phyloP scores from a whole-genome alignment of 2,113 vertebrate genomes.

The Sciurus niger region DNA sequence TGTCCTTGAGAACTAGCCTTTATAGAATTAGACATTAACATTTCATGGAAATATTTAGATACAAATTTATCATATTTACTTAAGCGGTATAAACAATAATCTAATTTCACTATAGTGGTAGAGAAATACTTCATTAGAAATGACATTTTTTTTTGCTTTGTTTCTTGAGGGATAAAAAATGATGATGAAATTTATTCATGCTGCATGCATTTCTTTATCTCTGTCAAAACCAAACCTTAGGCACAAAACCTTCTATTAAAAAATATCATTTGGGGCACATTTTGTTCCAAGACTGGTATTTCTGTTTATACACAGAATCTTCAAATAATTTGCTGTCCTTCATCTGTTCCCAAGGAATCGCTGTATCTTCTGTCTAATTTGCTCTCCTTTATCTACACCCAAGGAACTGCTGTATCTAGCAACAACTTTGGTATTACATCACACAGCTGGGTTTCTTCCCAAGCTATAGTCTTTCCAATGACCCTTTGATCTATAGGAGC shows the following conservation, averaged over 20 bases:
- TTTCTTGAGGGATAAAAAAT: background rate
- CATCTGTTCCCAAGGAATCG: background rate
- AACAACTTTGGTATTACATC: background rate
- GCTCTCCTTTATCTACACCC: background rate
- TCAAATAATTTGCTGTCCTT: background rate
- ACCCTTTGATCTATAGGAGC: background rate
- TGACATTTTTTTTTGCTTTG: background rate
- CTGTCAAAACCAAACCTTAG: background rate
- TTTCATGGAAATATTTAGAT: conserved; percentile 72
- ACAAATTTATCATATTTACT: conserved; percentile 70
- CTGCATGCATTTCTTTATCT: background rate
- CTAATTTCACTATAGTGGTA: background rate
- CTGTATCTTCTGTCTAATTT: background rate
- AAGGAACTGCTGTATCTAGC: background rate
- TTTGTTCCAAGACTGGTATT: background rate
- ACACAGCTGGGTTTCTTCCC: background rate
- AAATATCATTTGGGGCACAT: background rate
- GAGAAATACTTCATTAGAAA: conserved; percentile 54
- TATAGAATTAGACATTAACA: conserved; percentile 58
- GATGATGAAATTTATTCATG: background rate
- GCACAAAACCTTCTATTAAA: background rate
- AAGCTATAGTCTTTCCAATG: background rate
- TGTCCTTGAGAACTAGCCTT: conserved; percentile 72
- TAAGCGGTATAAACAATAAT: conserved; percentile 56
- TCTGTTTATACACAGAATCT: background rate